Percentiles rank a stretch among this genome's conserved stretches.
Evolutionary conservation across 2,113 vertebrate species (phyloP).

Genomic region (Eptatretus burgeri): DNA sequence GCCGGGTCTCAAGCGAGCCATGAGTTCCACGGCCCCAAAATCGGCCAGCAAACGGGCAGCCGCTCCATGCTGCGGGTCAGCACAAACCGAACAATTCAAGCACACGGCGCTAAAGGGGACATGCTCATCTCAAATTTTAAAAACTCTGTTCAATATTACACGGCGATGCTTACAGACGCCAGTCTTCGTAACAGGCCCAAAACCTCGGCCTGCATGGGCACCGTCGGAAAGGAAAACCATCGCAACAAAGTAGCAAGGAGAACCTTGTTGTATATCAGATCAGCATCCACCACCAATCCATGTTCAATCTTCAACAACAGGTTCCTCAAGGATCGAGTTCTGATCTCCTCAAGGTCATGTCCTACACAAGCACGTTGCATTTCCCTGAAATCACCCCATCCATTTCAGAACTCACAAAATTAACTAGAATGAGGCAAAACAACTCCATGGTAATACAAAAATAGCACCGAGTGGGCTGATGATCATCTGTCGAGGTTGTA

Average conservation of each 20-base stretch:
- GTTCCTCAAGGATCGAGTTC: not conserved
- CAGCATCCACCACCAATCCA: conserved; percentile 6
- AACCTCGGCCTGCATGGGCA: conserved; percentile 4
- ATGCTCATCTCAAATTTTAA: no score
- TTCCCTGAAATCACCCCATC: no score
- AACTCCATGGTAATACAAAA: no score
- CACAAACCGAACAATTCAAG: no score
- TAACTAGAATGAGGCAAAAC: no score
- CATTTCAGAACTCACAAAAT: no score
- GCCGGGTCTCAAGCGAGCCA: conserved; percentile 43
- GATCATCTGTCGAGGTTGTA: no score
- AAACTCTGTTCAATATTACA: no score
- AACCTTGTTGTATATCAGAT: not conserved
- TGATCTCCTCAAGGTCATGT: conserved; percentile 3
- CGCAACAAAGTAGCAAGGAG: not conserved
- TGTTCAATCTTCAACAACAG: conserved; percentile 1
- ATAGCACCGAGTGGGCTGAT: no score
- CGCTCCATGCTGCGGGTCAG: conserved; percentile 24
- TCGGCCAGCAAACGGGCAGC: conserved; percentile 45
- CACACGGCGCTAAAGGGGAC: no score
- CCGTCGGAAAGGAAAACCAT: conserved; percentile 1
- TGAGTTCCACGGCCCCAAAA: conserved; percentile 64
- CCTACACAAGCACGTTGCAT: not conserved
- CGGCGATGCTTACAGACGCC: not conserved
- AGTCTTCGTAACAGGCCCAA: not conserved